Percentiles rank a stretch among this genome's conserved stretches.
phyloP scores from a whole-genome alignment of 1,140 invertebrate genomes.

The Pissodes strobi region DNA sequence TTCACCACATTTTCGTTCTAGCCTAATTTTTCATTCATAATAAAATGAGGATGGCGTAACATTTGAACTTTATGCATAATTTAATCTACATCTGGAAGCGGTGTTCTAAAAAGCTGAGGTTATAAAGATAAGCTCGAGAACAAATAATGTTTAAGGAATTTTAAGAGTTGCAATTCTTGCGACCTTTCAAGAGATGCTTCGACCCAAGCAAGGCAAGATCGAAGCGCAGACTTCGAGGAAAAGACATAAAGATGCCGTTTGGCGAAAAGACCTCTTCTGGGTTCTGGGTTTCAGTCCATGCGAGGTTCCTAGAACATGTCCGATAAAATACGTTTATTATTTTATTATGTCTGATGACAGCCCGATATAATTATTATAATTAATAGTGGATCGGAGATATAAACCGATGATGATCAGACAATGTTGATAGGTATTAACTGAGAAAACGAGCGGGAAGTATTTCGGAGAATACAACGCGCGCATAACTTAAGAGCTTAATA shows the following conservation, averaged over 20 bases:
- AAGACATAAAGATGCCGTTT: conserved; percentile 9
- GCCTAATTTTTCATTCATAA: no score
- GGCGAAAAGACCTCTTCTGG: conserved; percentile 10
- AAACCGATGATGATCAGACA: no score
- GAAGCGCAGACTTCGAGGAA: conserved; percentile 1
- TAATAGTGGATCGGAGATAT: neutral
- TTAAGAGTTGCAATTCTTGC: neutral
- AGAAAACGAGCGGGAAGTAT: no score
- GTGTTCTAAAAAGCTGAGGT: no score
- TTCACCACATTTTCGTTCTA: no score
- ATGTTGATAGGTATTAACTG: no score
- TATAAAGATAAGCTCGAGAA: no score
- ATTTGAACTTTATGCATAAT: no score
- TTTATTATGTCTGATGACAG: conserved; percentile 1
- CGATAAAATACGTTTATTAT: conserved; percentile 11
- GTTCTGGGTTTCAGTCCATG: neutral
- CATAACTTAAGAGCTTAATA: no score
- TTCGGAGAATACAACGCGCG: no score
- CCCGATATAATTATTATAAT: conserved; percentile 5
- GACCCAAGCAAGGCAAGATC: neutral
- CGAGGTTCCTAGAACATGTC: neutral
- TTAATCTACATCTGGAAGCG: no score
- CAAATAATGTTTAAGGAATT: neutral
- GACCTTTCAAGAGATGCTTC: neutral
- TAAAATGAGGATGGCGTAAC: no score